These are phyloP conservation scores for Plagodis dolabraria DNA, from an alignment of 2,888 invertebrate species.

Conservation along the genomic window DNA sequence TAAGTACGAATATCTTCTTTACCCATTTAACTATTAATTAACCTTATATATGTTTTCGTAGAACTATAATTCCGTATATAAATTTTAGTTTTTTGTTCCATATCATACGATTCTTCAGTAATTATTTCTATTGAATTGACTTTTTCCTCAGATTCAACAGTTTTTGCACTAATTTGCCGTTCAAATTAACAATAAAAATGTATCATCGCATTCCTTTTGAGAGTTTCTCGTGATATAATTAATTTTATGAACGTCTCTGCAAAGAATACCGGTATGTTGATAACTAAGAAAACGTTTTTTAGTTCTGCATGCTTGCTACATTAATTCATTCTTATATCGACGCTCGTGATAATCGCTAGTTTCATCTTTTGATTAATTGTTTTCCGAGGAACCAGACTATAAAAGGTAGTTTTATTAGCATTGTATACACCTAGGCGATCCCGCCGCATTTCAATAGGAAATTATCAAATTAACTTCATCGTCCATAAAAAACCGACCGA, in stretches of 20 bases:
- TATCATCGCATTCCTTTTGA: conserved; percentile 18
- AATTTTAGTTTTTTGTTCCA: conserved; percentile 4
- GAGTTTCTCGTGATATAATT: conserved; percentile 27
- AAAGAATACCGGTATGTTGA: conserved; percentile 12
- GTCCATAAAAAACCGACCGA: conserved; percentile 66
- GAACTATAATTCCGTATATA: conserved; percentile 5
- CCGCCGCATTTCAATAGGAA: conserved; percentile 69
- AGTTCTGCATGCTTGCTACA: conserved; percentile 50
- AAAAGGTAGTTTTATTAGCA: conserved; percentile 28
- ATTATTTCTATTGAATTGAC: conserved; percentile 13
- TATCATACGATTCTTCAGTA: conserved; percentile 1
- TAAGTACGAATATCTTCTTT: neutral
- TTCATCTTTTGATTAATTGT: conserved; percentile 27
- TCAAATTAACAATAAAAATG: conserved; percentile 12
- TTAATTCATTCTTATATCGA: conserved; percentile 41
- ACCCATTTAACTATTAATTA: neutral
- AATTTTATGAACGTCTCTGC: conserved; percentile 34
- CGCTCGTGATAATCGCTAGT: conserved; percentile 21
- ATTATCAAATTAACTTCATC: conserved; percentile 81
- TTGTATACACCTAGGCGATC: conserved; percentile 34
- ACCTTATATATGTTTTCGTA: conserved; percentile 1
- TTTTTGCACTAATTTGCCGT: conserved; percentile 14
- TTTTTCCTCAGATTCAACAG: conserved; percentile 11
- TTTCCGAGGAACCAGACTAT: conserved; percentile 16
- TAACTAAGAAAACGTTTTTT: conserved; percentile 37